Percentiles rank a stretch among this genome's conserved stretches.
Conservation (phyloP, 2,888 invertebrate species). For the Apomyelois bistriatella region DNA sequence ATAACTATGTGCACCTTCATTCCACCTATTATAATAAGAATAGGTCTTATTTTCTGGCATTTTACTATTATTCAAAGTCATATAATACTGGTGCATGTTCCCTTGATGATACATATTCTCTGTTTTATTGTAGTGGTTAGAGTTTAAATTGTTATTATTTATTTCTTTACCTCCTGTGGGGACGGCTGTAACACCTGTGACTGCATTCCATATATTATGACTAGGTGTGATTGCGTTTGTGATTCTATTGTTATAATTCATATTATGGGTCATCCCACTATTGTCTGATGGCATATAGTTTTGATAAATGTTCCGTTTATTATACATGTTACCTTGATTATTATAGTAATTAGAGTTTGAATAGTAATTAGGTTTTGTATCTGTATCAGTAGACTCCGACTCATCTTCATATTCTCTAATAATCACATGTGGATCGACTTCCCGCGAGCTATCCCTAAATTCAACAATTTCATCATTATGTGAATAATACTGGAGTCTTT, state of each 20-base stretch:
- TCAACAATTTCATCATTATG: constrained; percentile 3
- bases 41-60: too few relatives aligned
- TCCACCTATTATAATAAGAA: too few relatives aligned
- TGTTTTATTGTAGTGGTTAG: too few relatives aligned
- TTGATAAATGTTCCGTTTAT: neutral
- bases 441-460: neutral
- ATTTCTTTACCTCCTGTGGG: too few relatives aligned
- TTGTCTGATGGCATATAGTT: neutral
- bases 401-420: neutral
- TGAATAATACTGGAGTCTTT: neutral
- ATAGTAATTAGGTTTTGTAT: neutral
- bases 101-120: too few relatives aligned
- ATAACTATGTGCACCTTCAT: neutral
- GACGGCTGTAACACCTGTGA: too few relatives aligned
- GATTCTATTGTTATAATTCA: neutral
- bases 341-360: neutral
- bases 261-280: neutral
- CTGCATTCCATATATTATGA: neutral
- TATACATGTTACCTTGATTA: neutral
- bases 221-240: neutral
- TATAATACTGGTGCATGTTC: too few relatives aligned
- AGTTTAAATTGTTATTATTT: too few relatives aligned
- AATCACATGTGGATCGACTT: neutral
- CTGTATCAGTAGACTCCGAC: neutral
- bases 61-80: too few relatives aligned